Base-by-base conservation (phyloP, 2,797 vertebrate species). In the Nyctibius grandis region DNA sequence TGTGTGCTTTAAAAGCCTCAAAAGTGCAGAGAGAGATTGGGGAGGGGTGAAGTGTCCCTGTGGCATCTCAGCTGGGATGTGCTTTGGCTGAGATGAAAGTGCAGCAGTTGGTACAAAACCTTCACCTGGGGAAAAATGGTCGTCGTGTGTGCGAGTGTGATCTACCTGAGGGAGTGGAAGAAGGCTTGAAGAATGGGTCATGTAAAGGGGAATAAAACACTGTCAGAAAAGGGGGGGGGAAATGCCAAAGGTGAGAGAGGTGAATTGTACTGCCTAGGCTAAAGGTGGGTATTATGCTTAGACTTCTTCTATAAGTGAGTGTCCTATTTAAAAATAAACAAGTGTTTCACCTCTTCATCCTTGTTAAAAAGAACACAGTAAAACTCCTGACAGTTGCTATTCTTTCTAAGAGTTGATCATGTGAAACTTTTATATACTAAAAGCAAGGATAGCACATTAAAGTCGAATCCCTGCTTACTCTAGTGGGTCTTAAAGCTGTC, bases 361-460 rank as follows among this genome's bases (percentile, higher is more conserved):
- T 25, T 77, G 31, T 90, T 89, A 29, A 81, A 83, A 70, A 50
- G 31, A 53, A 36, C 19, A 8, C 29, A 25, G 15, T 74, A 73
- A 57, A 96, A 54, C n/a, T 86, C 45, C 22, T 79, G 76, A 64
- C 57, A 76, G 42, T 68, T 33, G 15, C 51, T 85, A 5, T 34
- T 90, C 19, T 68, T 95, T 77, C 9, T 42, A n/a, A 59, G 56
- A 77, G 34, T 59, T 53, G 50, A 63, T 82, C 4, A 20, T 80
- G 75, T 91, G 74, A 90, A 95, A 87, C 81, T 93, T 94, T 83
- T 77, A 85, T 74, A 40, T 36, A 36, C 51, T 56, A 82, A 95
- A 88, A 81, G 40, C 74, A 93, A 77, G 40, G 36, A 47, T 67
- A 95, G 51, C 36, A 50, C 26, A 67, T 89, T 87, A 54, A 82